Percentiles rank a stretch among this genome's conserved stretches.
These are phyloP conservation scores for Minunthozetes semirufus DNA, from an alignment of 2,888 invertebrate genomes.

Conservation along the genomic window DNA sequence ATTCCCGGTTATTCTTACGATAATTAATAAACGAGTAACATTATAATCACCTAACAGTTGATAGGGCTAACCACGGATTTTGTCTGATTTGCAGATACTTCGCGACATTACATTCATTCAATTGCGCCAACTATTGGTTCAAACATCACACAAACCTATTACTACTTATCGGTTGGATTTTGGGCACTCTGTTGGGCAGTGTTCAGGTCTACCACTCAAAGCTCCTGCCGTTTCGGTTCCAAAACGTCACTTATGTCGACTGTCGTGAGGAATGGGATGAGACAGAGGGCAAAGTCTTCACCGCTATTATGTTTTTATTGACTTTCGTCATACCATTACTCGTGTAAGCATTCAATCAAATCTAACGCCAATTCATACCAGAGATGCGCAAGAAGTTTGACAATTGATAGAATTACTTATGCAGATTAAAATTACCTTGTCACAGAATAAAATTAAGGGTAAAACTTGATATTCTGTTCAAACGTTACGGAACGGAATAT, in stretches of 20 bases:
- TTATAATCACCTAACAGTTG: no score
- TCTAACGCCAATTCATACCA: neutral
- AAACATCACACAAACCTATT: slow-evolving; percentile 48
- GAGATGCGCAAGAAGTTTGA: no score
- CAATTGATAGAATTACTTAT: no score
- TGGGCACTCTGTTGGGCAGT: slow-evolving; percentile 47
- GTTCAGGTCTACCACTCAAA: slow-evolving; percentile 49
- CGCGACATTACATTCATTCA: slow-evolving; percentile 48
- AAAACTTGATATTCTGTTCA: no score
- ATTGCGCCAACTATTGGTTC: slow-evolving; percentile 48
- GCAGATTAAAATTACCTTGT: no score
- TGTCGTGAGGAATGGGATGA: slow-evolving; percentile 41
- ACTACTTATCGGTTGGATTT: slow-evolving; percentile 50
- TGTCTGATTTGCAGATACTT: no score
- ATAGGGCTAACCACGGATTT: no score
- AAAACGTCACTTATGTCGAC: slow-evolving; percentile 39
- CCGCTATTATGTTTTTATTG: slow-evolving; percentile 45
- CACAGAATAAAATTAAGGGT: no score
- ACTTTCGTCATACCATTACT: slow-evolving; percentile 48
- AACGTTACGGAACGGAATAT: no score
- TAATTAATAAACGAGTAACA: no score
- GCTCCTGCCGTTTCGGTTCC: slow-evolving; percentile 45
- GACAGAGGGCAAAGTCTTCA: slow-evolving; percentile 42
- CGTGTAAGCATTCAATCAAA: neutral
- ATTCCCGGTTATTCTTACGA: no score